phyloP scores from a whole-genome alignment of 2,113 vertebrate species.

The Etheostoma spectabile region DNA sequence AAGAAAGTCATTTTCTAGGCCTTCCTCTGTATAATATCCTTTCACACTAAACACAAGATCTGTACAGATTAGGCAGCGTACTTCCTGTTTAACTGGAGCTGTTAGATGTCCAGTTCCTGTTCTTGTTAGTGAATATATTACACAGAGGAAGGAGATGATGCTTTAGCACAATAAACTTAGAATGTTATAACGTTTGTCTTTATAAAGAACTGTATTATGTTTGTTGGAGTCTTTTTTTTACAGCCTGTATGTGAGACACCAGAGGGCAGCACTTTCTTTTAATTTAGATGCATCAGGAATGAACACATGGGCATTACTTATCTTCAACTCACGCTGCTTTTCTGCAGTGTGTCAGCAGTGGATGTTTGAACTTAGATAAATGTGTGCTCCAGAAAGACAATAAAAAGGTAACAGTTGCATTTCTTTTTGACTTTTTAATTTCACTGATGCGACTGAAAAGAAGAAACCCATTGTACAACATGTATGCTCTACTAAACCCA shows the following conservation, averaged over 20 bases:
- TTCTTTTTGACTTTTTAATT: not conserved
- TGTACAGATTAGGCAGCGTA: not conserved
- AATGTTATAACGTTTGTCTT: not conserved
- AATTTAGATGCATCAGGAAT: conserved; percentile 3
- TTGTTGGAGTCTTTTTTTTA: not conserved
- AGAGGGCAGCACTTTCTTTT: conserved; percentile 79
- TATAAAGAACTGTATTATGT: not conserved
- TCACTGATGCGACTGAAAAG: not conserved
- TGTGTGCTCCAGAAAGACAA: not conserved
- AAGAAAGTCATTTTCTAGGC: not conserved
- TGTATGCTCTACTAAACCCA: not conserved
- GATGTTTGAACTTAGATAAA: not conserved
- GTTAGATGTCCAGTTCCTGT: not conserved
- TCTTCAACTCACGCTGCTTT: not conserved
- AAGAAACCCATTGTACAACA: not conserved
- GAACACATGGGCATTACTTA: not conserved
- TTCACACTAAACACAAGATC: not conserved
- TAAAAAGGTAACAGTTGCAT: not conserved
- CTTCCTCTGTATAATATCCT: not conserved
- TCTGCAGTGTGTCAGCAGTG: conserved; percentile 6
- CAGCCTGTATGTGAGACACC: conserved; percentile 56
- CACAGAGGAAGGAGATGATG: not conserved
- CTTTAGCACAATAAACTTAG: not conserved
- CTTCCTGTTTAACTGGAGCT: not conserved
- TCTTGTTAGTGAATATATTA: not conserved